These are phyloP conservation scores for Orientallactaga bullata DNA, from an alignment of 2,113 vertebrate genomes.

Conservation along the genomic window DNA sequence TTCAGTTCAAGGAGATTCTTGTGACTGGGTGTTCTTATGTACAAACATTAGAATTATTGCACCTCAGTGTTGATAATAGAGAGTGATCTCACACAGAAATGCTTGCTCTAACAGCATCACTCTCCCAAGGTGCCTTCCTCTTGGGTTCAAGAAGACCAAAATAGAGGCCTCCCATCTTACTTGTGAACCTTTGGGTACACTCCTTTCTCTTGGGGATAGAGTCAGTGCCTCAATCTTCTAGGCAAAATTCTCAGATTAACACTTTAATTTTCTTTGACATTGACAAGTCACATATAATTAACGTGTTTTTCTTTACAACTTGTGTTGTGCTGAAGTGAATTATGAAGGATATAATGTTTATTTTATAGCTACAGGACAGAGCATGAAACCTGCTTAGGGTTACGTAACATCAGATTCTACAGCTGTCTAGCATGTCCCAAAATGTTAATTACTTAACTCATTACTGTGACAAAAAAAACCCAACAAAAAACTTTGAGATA, in stretches of 20 bases:
- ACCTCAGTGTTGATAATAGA: neutral
- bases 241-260: neutral
- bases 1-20: neutral
- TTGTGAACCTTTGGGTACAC: neutral
- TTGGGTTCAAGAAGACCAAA: neutral
- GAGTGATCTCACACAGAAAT: neutral
- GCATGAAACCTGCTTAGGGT: neutral
- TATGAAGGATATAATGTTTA: neutral
- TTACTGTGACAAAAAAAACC: neutral
- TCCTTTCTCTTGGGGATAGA: neutral
- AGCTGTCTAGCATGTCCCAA: neutral
- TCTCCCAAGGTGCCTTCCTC: neutral
- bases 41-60: neutral
- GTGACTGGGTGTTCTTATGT: neutral
- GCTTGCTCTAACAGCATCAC: neutral
- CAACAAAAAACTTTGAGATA: no score
- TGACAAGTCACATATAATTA: neutral
- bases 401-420: neutral
- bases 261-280: conserved; percentile 25
- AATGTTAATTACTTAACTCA: neutral
- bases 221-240: neutral
- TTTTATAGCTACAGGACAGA: neutral
- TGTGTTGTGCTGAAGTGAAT: neutral
- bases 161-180: neutral
- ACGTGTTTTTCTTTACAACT: neutral